Percentiles rank a stretch among this genome's conserved stretches.
Conservation (phyloP, 2,888 invertebrate genomes). For the Diarsia brunnea region DNA sequence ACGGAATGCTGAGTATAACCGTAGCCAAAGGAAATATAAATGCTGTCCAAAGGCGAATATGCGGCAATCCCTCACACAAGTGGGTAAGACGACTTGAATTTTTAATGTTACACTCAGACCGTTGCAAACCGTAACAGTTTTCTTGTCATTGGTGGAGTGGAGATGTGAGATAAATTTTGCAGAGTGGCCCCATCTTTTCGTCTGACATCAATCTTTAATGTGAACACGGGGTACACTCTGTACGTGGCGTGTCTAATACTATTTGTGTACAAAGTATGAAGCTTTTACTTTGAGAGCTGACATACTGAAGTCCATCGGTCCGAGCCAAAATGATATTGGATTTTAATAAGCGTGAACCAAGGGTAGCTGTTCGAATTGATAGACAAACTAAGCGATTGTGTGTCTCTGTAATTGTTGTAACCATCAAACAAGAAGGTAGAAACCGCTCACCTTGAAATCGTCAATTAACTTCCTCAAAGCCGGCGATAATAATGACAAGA, state of each 20-base stretch:
- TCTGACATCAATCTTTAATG: conserved; percentile 90
- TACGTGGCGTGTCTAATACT: conserved; percentile 87
- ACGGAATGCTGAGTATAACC: conserved; percentile 79
- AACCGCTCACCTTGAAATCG: conserved; percentile 85
- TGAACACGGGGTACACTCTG: conserved; percentile 87
- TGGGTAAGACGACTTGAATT: conserved; percentile 90
- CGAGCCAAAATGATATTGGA: conserved; percentile 61
- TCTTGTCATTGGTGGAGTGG: conserved; percentile 90
- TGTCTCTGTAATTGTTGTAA: conserved; percentile 64
- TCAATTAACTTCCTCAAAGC: conserved; percentile 87
- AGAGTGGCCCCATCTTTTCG: conserved; percentile 91
- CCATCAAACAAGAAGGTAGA: conserved; percentile 75
- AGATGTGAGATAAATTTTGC: conserved; percentile 91
- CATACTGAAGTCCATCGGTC: conserved; percentile 62
- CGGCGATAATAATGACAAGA: conserved; percentile 86
- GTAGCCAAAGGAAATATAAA: conserved; percentile 89
- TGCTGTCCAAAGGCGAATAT: conserved; percentile 90
- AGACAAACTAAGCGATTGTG: conserved; percentile 43
- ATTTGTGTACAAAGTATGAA: conserved; percentile 83
- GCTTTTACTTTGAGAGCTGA: conserved; percentile 75
- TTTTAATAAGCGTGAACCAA: conserved; percentile 59
- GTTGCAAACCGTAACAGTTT: conserved; percentile 91
- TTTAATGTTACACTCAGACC: conserved; percentile 91
- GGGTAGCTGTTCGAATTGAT: conserved; percentile 34
- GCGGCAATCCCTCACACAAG: conserved; percentile 91